Conservation (phyloP, 2,797 vertebrate species). For the Emys orbicularis region DNA sequence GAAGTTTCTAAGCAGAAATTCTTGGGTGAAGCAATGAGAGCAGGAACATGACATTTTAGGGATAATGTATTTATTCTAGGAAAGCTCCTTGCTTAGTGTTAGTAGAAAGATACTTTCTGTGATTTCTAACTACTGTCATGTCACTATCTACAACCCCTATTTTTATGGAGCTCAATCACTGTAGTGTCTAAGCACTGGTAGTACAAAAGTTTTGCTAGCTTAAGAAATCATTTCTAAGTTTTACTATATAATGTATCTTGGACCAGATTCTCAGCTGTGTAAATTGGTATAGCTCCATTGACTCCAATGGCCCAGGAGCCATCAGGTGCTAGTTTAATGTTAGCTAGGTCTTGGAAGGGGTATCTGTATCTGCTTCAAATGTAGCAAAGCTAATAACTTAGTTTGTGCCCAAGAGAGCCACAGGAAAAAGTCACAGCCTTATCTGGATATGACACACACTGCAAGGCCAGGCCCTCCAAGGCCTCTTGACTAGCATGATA, state of each 20-base stretch:
- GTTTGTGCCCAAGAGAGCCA: background rate
- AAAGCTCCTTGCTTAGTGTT: background rate
- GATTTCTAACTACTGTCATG: background rate
- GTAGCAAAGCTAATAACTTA: background rate
- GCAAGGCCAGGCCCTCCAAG: background rate
- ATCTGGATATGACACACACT: background rate
- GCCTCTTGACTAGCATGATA: background rate
- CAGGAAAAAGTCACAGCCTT: background rate
- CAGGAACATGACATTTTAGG: background rate
- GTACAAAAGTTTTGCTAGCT: background rate
- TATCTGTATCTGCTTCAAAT: background rate
- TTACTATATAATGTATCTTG: background rate
- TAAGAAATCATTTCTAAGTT: background rate
- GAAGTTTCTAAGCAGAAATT: background rate
- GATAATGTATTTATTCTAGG: background rate
- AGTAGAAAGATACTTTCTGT: accelerated
- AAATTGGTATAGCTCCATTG: background rate
- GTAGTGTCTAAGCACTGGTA: background rate
- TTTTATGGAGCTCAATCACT: background rate
- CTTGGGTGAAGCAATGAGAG: background rate
- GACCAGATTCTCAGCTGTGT: background rate
- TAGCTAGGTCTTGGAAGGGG: background rate
- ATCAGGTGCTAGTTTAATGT: background rate
- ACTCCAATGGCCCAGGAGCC: background rate
- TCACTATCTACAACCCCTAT: background rate